Evolutionary conservation across 2,888 invertebrate genomes (phyloP), one percentile per base, ranked within the genome.

Genomic region (Lomographa bimaculata): DNA sequence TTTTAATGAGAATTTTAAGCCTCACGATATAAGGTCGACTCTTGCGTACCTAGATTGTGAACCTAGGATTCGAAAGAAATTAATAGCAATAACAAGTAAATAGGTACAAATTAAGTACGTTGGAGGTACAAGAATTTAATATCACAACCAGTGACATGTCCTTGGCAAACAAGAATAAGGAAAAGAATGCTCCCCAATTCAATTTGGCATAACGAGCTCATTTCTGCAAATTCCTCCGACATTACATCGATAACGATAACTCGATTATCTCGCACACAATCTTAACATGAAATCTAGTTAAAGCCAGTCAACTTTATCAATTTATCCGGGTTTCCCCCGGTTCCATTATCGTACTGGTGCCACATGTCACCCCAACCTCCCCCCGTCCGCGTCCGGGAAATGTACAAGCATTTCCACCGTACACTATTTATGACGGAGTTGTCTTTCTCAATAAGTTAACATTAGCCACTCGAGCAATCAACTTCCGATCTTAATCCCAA

Each of bases 371-470:
- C 59, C 48, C 45, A 25, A 27, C 10, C 11, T 12, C 51, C 47
- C 46, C 41, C 24, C 25, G 11, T 26, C 57, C n/a, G n/a, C n/a
- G 35, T 38, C 57, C 48, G 57, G 61, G 60, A 75, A 77, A 72
- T 63, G 63, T 73, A 69, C 57, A 60, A 60, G 56, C 57, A 60
- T 63, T 66, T 59, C 50, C 28, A 12, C 18, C 27, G 56, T 57
- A 46, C 50, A 64, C 62, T 66, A 68, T 70, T 68, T 71, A 69
- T 66, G 62, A 60, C 50, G 39, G 43, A 53, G 46, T 56, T 58
- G 53, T 59, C 59, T 58, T 54, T 60, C 60, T 60, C 68, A 71
- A 68, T 69, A 69, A 67, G 57, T 59, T 60, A 67, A 60, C 58
- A 57, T 64, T 60, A 61, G 54, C 39, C 50, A 46, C 50, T 58